Evolutionary conservation across 2,888 invertebrate species (phyloP).

Genomic region (Callosobruchus maculatus): DNA sequence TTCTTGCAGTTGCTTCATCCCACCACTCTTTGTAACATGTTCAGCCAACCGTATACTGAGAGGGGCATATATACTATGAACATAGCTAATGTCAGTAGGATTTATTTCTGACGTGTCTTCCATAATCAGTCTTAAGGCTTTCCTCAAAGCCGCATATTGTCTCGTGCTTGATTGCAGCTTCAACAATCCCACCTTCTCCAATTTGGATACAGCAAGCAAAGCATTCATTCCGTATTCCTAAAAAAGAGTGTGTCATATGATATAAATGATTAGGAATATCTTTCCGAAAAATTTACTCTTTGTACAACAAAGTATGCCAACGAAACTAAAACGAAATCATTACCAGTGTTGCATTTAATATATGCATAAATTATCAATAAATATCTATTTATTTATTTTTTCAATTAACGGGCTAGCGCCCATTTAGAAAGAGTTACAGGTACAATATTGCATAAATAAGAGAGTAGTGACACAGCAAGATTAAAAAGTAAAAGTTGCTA

Average conservation of each 20-base stretch:
- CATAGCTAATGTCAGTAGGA: conserved; percentile 85
- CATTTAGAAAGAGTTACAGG: too few relatives aligned
- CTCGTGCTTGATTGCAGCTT: conserved; percentile 68
- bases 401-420: too few relatives aligned
- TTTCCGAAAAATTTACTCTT: too few relatives aligned
- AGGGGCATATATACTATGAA: conserved; percentile 92
- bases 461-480: too few relatives aligned
- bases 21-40: conserved; percentile 70
- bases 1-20: conserved; percentile 80
- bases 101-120: conserved; percentile 83
- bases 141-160: conserved; percentile 72
- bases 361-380: too few relatives aligned
- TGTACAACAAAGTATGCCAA: too few relatives aligned
- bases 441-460: too few relatives aligned
- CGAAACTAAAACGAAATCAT: too few relatives aligned
- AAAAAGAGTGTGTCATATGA: conserved; percentile 7
- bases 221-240: conserved; percentile 87
- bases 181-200: conserved; percentile 84
- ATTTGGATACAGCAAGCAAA: conserved; percentile 75
- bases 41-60: conserved; percentile 83
- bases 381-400: too few relatives aligned
- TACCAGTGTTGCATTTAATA: too few relatives aligned
- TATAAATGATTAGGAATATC: too few relatives aligned
- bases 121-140: conserved; percentile 80
- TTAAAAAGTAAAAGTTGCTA: too few relatives aligned